Evolutionary conservation across 2,113 vertebrate genomes (phyloP).

Genomic region (Gobius niger): DNA sequence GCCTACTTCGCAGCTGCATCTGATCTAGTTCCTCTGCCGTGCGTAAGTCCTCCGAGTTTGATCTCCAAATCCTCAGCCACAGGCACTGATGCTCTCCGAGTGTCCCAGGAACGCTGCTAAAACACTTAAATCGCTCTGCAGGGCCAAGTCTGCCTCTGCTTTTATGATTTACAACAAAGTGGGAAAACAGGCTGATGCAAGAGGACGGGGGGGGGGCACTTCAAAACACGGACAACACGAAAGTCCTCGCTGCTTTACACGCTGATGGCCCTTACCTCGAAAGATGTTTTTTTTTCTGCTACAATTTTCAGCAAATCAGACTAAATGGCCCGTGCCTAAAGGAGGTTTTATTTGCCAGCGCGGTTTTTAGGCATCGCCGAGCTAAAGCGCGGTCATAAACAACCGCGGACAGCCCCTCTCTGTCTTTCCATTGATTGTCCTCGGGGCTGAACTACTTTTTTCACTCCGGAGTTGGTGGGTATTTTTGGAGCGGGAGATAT

Average conservation of each 20-base stretch:
- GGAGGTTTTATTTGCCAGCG: conserved; percentile 48
- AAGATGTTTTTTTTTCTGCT: conserved; percentile 47
- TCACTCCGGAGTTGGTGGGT: conserved; percentile 58
- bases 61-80: conserved; percentile 50
- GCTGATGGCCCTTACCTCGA: conserved; percentile 48
- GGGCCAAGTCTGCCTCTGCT: conserved; percentile 50
- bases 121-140: conserved; percentile 62
- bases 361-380: conserved; percentile 53
- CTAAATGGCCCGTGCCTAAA: conserved; percentile 44
- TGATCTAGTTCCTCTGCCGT: conserved; percentile 37
- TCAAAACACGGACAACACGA: conserved; percentile 32
- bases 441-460: conserved; percentile 71
- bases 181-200: conserved; percentile 56
- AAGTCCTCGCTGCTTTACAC: conserved; percentile 35
- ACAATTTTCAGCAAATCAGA: conserved; percentile 55
- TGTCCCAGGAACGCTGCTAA: conserved; percentile 54
- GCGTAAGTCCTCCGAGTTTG: conserved; percentile 40
- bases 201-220: too few relatives aligned
- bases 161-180: conserved; percentile 62
- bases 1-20: conserved; percentile 49
- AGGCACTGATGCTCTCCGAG: conserved; percentile 46
- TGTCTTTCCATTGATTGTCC: conserved; percentile 66
- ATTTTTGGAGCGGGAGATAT: conserved; percentile 62
- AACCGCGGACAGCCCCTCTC: conserved; percentile 67
- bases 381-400: conserved; percentile 57